These are phyloP conservation scores for Trogon melanurus DNA, from an alignment of 2,113 vertebrate species.

Conservation along the genomic window DNA sequence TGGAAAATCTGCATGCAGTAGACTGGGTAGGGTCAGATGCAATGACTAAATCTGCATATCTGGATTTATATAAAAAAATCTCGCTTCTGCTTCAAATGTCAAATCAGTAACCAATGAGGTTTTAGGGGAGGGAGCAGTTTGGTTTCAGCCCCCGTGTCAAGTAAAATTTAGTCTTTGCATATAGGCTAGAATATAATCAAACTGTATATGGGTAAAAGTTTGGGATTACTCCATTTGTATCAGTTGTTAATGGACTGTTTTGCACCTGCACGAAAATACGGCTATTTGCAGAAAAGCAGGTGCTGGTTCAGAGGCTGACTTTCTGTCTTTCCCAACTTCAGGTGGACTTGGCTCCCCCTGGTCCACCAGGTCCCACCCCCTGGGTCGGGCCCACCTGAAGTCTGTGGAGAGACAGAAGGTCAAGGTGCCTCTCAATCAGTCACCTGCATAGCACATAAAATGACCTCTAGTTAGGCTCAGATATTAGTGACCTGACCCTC, in stretches of 20 bases:
- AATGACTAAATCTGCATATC: neutral
- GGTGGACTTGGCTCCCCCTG: neutral
- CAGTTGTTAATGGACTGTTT: neutral
- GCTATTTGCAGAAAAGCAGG: too few relatives aligned
- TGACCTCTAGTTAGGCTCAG: neutral
- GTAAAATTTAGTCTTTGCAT: neutral
- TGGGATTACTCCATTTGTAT: neutral
- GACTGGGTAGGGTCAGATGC: neutral
- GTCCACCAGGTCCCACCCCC: neutral
- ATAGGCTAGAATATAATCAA: neutral
- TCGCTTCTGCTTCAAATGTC: neutral
- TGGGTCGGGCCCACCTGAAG: neutral
- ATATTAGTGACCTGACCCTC: neutral
- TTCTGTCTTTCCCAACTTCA: neutral
- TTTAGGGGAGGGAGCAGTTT: neutral
- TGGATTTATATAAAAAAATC: neutral
- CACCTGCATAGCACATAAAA: neutral
- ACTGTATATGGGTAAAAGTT: neutral
- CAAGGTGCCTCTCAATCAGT: neutral
- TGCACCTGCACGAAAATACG: neutral
- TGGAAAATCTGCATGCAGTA: neutral
- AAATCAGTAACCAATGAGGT: neutral
- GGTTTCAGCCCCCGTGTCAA: neutral
- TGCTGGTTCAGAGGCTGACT: neutral
- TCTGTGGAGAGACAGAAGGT: neutral